These are phyloP conservation scores for Cheilosia scutellata DNA, from an alignment of 2,888 invertebrate genomes.

Conservation along the genomic window DNA sequence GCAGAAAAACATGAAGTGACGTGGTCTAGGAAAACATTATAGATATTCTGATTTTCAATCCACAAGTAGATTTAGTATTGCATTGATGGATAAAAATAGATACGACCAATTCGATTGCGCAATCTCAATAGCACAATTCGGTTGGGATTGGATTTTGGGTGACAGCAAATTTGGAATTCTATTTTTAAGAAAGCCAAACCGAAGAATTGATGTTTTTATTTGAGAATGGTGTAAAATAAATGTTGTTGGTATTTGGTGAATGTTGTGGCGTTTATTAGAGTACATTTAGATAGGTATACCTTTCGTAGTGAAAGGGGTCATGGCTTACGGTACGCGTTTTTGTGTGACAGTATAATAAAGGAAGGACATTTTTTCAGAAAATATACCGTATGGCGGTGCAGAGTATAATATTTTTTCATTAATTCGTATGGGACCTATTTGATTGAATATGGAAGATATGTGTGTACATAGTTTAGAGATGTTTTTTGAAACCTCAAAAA, in stretches of 20 bases:
- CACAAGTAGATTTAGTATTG: slow-evolving; percentile 63
- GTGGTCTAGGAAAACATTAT: slow-evolving; percentile 30
- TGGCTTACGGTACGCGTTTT: neutral
- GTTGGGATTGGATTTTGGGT: slow-evolving; percentile 29
- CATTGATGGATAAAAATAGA: slow-evolving; percentile 69
- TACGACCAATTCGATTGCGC: slow-evolving; percentile 50
- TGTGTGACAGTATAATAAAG: slow-evolving; percentile 3
- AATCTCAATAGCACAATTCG: slow-evolving; percentile 46
- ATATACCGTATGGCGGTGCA: neutral
- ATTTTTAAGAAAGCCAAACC: slow-evolving; percentile 16
- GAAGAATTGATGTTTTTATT: slow-evolving; percentile 9
- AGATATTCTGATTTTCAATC: slow-evolving; percentile 34
- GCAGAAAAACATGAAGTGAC: slow-evolving; percentile 48
- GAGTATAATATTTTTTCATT: neutral
- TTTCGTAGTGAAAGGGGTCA: slow-evolving; percentile 23
- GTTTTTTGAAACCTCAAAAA: too few species aligned
- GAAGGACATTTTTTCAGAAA: slow-evolving; percentile 11
- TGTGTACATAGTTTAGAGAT: too few species aligned
- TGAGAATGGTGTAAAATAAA: slow-evolving; percentile 4
- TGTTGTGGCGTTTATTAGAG: slow-evolving; percentile 13
- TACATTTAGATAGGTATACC: neutral
- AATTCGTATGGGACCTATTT: neutral
- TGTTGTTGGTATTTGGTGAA: neutral
- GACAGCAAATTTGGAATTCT: slow-evolving; percentile 62
- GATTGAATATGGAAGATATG: neutral